Evolutionary conservation across 2,113 vertebrate genomes (phyloP).

Genomic region (Phalacrocorax carbo): DNA sequence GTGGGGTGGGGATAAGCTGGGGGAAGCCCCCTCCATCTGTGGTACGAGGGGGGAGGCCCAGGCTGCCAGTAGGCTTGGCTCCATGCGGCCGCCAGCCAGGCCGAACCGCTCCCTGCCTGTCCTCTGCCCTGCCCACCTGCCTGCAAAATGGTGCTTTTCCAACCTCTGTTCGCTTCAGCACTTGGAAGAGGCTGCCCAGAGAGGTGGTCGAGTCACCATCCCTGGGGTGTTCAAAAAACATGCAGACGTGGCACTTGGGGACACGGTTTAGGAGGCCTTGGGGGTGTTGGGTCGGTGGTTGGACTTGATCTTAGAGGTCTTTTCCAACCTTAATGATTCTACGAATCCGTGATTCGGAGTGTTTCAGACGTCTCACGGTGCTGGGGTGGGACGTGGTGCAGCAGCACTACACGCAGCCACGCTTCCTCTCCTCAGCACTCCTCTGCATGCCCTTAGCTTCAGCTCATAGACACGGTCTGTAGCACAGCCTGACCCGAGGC

Average conservation of each 20-base stretch:
- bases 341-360: too few species aligned
- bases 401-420: rapidly evolving
- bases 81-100: background rate
- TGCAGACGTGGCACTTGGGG: too few species aligned
- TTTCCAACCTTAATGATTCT: too few species aligned
- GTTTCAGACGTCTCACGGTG: background rate
- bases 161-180: rapidly evolving
- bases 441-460: rapidly evolving
- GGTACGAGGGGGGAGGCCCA: background rate
- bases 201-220: too few species aligned
- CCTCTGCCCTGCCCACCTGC: background rate
- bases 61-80: background rate
- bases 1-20: background rate
- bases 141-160: rapidly evolving
- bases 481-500: rapidly evolving
- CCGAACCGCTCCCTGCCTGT: background rate
- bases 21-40: too few species aligned
- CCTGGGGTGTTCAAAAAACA: too few species aligned
- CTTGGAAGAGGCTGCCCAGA: too few species aligned
- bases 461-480: rapidly evolving
- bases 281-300: too few species aligned
- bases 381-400: rapidly evolving
- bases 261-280: too few species aligned
- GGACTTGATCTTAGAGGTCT: too few species aligned
- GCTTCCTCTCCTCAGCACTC: background rate